These are phyloP conservation scores for Myripristis murdjan DNA, from an alignment of 2,797 vertebrate genomes.

Conservation along the genomic window DNA sequence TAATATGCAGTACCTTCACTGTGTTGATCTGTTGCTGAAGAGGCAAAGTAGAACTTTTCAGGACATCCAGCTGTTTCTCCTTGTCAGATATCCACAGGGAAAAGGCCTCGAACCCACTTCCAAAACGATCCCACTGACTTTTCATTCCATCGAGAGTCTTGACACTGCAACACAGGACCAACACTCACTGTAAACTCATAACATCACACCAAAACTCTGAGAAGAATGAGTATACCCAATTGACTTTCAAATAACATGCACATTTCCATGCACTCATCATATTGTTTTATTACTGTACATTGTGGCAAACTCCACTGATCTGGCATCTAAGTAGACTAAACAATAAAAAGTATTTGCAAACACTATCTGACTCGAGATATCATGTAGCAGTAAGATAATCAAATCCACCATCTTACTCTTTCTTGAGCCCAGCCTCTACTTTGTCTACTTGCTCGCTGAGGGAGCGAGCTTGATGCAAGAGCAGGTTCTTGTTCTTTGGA, in stretches of 20 bases:
- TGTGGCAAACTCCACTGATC: neutral
- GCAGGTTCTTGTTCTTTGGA: conserved; percentile 89
- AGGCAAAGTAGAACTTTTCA: conserved; percentile 87
- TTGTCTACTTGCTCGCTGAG: conserved; percentile 91
- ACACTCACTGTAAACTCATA: neutral
- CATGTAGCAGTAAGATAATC: neutral
- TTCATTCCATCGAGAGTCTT: conserved; percentile 93
- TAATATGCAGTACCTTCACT: conserved; percentile 87
- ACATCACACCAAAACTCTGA: no score
- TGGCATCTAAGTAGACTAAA: no score
- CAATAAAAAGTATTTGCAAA: no score
- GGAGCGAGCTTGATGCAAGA: conserved; percentile 88
- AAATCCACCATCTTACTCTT: conserved; percentile 87
- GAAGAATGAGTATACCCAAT: neutral
- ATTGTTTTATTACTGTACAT: neutral
- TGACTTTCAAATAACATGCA: neutral
- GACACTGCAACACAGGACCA: conserved; percentile 84
- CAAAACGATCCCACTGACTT: conserved; percentile 93
- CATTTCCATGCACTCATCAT: neutral
- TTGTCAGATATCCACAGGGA: conserved; percentile 94
- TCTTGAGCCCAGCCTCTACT: conserved; percentile 89
- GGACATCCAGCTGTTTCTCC: conserved; percentile 90
- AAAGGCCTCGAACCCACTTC: conserved; percentile 90
- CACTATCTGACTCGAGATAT: neutral
- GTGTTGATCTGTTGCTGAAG: conserved; percentile 90